Evolutionary conservation across 2,113 vertebrate genomes (phyloP), one percentile per base, ranked within the genome.

Genomic region (Morone chrysops): DNA sequence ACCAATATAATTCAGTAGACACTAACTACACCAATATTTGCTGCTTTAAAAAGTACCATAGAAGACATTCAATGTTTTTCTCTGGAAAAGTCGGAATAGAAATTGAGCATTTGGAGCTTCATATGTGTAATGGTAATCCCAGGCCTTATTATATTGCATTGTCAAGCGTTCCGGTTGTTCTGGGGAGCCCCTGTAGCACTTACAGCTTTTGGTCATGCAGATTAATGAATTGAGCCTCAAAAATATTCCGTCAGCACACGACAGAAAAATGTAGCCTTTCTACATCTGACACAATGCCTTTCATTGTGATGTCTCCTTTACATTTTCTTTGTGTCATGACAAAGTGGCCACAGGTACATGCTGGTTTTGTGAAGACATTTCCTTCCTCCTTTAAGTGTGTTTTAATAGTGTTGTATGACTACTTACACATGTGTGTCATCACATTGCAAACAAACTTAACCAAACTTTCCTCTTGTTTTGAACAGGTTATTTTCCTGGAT

Each of bases 401-500:
- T 61, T 48, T 31, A 36, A n/a, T 12, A 22, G 0, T 31, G 5
- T 31, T 43, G 66, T 25, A 20, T 2, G 2, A 56, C 8, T 20
- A 18, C 6, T 0, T 51, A 18, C 50, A 20, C 38, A 2, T 62
- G 45, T 41, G 6, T 38, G 45, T 63, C 53, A 6, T 50, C 25
- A 69, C 14, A 56, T 22, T 66, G 5, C 17, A 71, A 59, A 18
- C 31, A 0, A 75, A n/a, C 62, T 31, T 48, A 71, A 75, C 22
- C 22, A 25, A 38, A 43, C 20, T 17, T 65, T 68, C 18, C 5
- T 76, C 25, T 75, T 22, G 57, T 76, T 60, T 67, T 80, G 38
- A 47, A 67, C 89, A 99, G 98, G 97, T 97, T 57, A 96, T 99
- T 66, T 99, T 97, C 93, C 95, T 99, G 72, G 98, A 99, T 88